Evolutionary conservation across 1,140 invertebrate genomes (phyloP), one percentile per base, ranked within the genome.

Genomic region (Drosophila simulans): DNA sequence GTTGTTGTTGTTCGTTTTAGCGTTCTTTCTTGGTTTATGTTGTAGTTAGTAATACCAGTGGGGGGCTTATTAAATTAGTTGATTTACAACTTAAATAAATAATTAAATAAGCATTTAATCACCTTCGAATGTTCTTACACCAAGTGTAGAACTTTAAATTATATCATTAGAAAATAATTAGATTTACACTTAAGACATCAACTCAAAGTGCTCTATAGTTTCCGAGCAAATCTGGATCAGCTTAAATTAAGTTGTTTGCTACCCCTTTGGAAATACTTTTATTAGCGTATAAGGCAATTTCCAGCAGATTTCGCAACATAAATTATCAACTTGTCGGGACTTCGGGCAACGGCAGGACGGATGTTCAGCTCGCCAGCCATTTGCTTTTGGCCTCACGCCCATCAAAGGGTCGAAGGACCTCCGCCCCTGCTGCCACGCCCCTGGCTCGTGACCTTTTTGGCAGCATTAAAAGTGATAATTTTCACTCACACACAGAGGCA

Each of bases 381-480:
- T 64, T 49, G 57, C 45, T 53, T 40, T 72, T 77, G 72, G 72
- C 81, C 65, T 46, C 46, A 51, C 78, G 63, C 73, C 78, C 74
- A 74, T 80, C 74, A 62, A 49, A 49, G 53, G 46, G 62, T 40
- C 37, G 51, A 53, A 49, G 42, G 43, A 42, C 46, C 42, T 55
- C 12, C 25, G 43, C 37, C 42, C 10, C 20, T 22, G 20, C 20
- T 22, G 37, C 22, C 37, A 25, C 37, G 42, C 12, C 31, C 39
- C 22, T 45, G 77, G 77, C 59, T 82, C 69, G 68, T 86, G 83
- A 88, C 83, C 83, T 83, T 88, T 86, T 86, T 86, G 83, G 83
- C 83, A 86, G 80, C 83, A 86, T 88, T 88, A 76, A 83, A 77
- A 83, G 84, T 86, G 83, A 86, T 86, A 88, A 86, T 86, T 86